These are phyloP conservation scores for Hylia prasina DNA, from an alignment of 2,113 vertebrate genomes.

Conservation along the genomic window DNA sequence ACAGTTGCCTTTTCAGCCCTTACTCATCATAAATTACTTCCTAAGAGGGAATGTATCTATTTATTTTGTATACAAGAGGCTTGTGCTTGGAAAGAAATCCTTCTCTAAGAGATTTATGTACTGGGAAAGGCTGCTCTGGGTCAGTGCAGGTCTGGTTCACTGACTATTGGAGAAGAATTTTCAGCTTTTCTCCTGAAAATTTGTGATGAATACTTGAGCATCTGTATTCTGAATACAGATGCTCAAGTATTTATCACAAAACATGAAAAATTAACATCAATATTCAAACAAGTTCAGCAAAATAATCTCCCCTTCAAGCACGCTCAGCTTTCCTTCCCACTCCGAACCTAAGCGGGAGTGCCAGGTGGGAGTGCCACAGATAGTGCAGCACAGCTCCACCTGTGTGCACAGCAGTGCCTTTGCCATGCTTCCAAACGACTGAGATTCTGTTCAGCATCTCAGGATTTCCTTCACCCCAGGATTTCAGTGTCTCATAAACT, in stretches of 20 bases:
- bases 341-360: neutral
- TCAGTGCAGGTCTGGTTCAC: neutral
- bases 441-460: neutral
- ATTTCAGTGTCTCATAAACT: neutral
- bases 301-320: neutral
- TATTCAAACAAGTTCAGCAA: neutral
- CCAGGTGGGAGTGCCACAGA: neutral
- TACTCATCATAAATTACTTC: neutral
- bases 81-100: neutral
- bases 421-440: fast-evolving
- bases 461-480: neutral
- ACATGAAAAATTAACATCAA: neutral
- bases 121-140: neutral
- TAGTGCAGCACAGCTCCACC: neutral
- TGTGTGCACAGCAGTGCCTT: fast-evolving
- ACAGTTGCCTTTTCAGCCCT: neutral
- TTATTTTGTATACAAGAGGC: neutral
- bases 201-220: too few relatives aligned
- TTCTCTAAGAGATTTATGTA: neutral
- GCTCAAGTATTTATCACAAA: neutral
- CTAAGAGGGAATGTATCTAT: neutral
- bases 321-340: neutral
- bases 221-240: too few relatives aligned
- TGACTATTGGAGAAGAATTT: neutral
- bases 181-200: too few relatives aligned